phyloP scores from a whole-genome alignment of 1,140 invertebrate species.

The Copidosoma floridanum region DNA sequence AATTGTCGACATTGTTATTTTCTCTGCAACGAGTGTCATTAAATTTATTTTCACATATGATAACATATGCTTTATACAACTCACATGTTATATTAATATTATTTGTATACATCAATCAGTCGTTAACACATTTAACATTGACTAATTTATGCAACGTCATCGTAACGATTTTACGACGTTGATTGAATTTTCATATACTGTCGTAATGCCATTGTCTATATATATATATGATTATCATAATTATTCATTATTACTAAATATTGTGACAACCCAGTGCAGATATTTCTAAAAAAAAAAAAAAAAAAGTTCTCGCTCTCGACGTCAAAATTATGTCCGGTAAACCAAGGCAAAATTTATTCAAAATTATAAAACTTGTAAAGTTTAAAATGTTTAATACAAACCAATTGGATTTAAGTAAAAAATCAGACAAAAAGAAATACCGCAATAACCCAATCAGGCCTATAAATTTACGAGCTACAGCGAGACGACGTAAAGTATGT shows the following conservation, averaged over 20 bases:
- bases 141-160: too few relatives aligned
- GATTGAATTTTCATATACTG: conserved; percentile 5
- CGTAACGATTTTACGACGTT: conserved; percentile 1
- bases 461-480: conserved; percentile 27
- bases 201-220: conserved; percentile 13
- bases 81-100: too few relatives aligned
- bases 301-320: too few relatives aligned
- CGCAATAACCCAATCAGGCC: conserved; percentile 37
- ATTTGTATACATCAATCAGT: conserved; percentile 28
- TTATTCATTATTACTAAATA: conserved; percentile 11
- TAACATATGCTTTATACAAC: too few relatives aligned
- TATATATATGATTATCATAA: conserved; percentile 12
- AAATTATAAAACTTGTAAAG: not conserved
- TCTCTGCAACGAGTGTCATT: too few relatives aligned
- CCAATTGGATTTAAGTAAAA: conserved; percentile 13
- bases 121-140: conserved; percentile 27
- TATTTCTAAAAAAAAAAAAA: conserved; percentile 46
- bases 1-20: conserved; percentile 27
- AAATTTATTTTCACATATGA: too few relatives aligned
- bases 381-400: too few relatives aligned
- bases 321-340: not conserved
- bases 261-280: conserved; percentile 41
- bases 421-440: conserved; percentile 30
- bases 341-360: too few relatives aligned
- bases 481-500: conserved; percentile 33